Base-by-base conservation (phyloP, 2,888 invertebrate genomes). In the Scaptomyza reducta region DNA sequence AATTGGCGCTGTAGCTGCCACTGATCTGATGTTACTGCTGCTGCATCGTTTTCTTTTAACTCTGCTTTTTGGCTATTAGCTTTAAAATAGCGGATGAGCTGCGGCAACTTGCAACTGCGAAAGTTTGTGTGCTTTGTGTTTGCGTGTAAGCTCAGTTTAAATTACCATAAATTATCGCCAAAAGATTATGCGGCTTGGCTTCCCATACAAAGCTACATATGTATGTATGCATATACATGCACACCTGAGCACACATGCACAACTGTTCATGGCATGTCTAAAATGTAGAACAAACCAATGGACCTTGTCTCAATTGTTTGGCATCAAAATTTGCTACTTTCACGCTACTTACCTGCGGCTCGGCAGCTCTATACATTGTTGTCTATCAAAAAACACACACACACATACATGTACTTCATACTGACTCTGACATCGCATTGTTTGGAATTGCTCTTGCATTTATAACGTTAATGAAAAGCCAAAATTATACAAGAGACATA, bases 101-200 rank as follows among this genome's bases (percentile, higher is more conserved):
- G 60, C 50, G 51, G 62, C 40, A 10, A 6, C 47, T 61, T 22
- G 60, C 57, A 57, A 50, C 47, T 66, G 66, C 75, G 84, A 82
- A 82, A 82, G 78, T 64, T 64, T 61, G 61, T 61, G 59, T 57
- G 53, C 51, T 67, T 73, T 46, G 58, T 59, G 60, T 51, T 87
- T 79, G 82, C 82, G 82, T 85, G 82, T 69, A 59, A 65, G 79
- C 73, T 62, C 31, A 60, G 61, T 61, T 71, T 60, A 67, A 65
- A 81, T 84, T 76, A 84, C 44, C 84, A 81, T 87, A 87, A 77
- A 87, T 87, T 86, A 86, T 86, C 87, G 81, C 81, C 56, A 44
- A 29, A 45, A 50, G 71, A 87, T 87, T 80, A 77, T 83, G 84
- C 76, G 63, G 78, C 56, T 51, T 22, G 35, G 11, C 38, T 57